These are phyloP conservation scores for Junonia oenone DNA, from an alignment of 2,888 invertebrate species.

Conservation along the genomic window DNA sequence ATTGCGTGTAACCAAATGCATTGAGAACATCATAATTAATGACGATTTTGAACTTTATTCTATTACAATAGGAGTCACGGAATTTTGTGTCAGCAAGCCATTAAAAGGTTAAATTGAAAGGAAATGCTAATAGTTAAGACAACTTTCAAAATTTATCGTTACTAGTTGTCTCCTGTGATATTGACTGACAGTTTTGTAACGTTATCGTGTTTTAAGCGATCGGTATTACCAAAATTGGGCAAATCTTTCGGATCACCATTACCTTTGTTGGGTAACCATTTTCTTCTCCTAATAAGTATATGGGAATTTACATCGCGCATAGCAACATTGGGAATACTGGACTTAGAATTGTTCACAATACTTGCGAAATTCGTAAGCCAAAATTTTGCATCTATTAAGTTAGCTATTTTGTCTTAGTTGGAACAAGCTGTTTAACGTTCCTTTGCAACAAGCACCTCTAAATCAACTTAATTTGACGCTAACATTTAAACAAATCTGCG, in stretches of 20 bases:
- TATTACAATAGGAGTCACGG: conserved; percentile 6
- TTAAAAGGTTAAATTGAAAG: conserved; percentile 31
- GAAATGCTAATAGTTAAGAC: conserved; percentile 31
- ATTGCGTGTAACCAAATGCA: conserved; percentile 28
- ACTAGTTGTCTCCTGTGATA: conserved; percentile 31
- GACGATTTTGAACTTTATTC: conserved; percentile 29
- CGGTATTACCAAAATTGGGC: not conserved
- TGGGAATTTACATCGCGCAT: no score
- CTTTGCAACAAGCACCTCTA: no score
- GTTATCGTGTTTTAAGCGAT: not conserved
- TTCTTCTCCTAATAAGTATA: no score
- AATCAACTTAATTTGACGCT: not conserved
- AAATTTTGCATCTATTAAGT: no score
- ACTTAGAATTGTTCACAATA: no score
- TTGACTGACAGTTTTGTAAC: conserved; percentile 11
- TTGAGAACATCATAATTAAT: not conserved
- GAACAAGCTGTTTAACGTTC: no score
- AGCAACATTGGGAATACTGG: no score
- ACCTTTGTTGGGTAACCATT: no score
- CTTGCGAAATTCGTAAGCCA: no score
- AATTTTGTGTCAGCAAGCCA: conserved; percentile 2
- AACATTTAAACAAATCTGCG: not conserved
- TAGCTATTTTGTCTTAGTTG: no score
- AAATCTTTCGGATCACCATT: not conserved
- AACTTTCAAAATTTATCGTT: conserved; percentile 47